A percentile compares a stretch with the other conserved stretches of the same genome.
phyloP scores from a whole-genome alignment of 92 coral and sea anemone genomes.

The Parazoanthus darwini region DNA sequence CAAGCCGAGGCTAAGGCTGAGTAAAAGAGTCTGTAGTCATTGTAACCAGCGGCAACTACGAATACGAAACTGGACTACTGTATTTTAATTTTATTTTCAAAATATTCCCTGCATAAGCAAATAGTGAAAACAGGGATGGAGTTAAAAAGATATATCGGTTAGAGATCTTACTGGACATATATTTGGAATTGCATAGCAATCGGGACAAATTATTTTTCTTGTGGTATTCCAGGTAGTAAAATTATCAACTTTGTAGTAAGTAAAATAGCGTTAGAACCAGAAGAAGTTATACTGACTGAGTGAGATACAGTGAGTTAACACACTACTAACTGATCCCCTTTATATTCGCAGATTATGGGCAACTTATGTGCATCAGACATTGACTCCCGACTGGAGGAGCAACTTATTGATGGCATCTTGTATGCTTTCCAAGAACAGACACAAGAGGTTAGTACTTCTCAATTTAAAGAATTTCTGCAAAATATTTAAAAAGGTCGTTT shows the following conservation, averaged over 20 bases:
- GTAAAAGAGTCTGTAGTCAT: no score
- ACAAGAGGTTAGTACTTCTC: constrained; percentile 72
- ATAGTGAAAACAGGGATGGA: no score
- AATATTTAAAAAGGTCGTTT: no score
- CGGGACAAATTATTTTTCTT: not conserved
- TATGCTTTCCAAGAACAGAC: constrained; percentile 99
- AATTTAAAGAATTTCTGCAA: not conserved
- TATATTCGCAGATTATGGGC: constrained; percentile 86
- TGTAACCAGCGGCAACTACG: no score
- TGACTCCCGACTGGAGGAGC: constrained; percentile 97
- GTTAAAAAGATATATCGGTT: no score
- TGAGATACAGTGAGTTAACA: not conserved
- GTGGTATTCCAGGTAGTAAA: not conserved
- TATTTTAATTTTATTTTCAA: no score
- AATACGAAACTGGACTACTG: no score
- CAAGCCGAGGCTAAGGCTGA: no score
- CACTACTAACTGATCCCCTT: not conserved
- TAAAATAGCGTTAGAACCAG: not conserved
- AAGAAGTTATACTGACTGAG: no score
- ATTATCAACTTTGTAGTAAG: not conserved
- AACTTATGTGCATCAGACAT: constrained; percentile 97
- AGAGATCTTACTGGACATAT: no score
- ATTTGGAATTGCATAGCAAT: not conserved
- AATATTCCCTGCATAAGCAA: no score
- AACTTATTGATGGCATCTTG: constrained; percentile 96